A percentile compares a stretch with the other conserved stretches of the same genome.
Evolutionary conservation across 2,113 vertebrate species (phyloP).

Genomic region (Notechis scutatus): DNA sequence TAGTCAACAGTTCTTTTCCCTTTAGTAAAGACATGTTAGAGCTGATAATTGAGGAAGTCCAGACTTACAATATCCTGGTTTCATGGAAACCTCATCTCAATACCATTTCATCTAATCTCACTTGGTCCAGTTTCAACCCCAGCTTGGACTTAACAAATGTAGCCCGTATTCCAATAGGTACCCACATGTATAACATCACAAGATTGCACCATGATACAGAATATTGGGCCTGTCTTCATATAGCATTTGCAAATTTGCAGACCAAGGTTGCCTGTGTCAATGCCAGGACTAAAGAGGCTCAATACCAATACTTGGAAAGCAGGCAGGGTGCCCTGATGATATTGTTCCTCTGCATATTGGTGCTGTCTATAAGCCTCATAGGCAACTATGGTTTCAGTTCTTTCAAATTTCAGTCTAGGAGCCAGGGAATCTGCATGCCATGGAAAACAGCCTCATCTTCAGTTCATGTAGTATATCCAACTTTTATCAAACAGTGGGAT

Average conservation of each 20-base stretch:
- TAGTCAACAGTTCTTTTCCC: constrained; percentile 72
- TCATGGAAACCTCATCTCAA: constrained; percentile 81
- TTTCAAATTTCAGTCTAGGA: constrained; percentile 14
- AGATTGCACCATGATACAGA: constrained; percentile 83
- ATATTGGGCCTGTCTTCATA: constrained; percentile 86
- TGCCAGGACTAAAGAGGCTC: constrained; percentile 77
- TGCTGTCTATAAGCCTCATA: constrained; percentile 65
- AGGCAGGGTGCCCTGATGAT: constrained; percentile 59
- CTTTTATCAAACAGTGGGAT: constrained; percentile 61
- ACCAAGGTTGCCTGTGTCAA: constrained; percentile 70
- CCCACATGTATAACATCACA: constrained; percentile 86
- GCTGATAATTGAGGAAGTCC: constrained; percentile 74
- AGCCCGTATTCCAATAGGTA: constrained; percentile 84
- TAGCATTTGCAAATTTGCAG: constrained; percentile 68
- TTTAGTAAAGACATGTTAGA: constrained; percentile 51
- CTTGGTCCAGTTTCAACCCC: constrained; percentile 74
- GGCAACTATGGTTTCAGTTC: constrained; percentile 20
- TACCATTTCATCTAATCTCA: constrained; percentile 81
- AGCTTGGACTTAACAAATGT: constrained; percentile 52
- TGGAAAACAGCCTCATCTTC: constrained; percentile 46
- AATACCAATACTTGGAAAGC: constrained; percentile 55
- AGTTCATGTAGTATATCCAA: constrained; percentile 61
- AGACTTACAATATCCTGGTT: constrained; percentile 77
- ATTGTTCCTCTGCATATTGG: constrained; percentile 70
- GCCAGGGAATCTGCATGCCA: constrained; percentile 36